These are phyloP conservation scores for Osedax frankpressi DNA, from an alignment of 2,888 invertebrate genomes.

Conservation along the genomic window DNA sequence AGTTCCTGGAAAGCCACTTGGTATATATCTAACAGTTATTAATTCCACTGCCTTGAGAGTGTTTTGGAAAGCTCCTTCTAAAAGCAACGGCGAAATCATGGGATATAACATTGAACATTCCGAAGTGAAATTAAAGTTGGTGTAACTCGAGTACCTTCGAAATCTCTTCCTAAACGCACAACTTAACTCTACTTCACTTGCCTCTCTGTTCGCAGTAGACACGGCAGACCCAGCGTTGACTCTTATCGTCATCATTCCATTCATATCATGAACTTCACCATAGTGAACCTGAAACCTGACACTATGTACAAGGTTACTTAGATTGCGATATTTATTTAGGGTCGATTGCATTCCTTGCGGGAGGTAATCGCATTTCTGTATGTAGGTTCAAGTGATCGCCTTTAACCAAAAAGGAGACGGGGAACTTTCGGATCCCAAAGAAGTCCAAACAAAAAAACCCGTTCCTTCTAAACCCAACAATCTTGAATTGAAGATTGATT, in stretches of 20 bases:
- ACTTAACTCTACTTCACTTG: too few species aligned
- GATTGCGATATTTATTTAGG: too few species aligned
- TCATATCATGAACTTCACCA: conserved; percentile 54
- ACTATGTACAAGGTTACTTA: conserved; percentile 62
- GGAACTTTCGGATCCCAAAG: conserved; percentile 67
- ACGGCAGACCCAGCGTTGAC: too few species aligned
- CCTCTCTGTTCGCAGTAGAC: too few species aligned
- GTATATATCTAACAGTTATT: conserved; percentile 71
- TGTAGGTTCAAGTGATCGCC: conserved; percentile 74
- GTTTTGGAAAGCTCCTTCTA: conserved; percentile 80
- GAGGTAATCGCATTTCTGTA: too few species aligned
- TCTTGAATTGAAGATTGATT: neutral
- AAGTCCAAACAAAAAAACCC: conserved; percentile 59
- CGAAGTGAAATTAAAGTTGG: conserved; percentile 26
- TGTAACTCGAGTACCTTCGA: conserved; percentile 32
- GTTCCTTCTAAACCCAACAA: conserved; percentile 19
- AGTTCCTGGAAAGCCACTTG: conserved; percentile 95
- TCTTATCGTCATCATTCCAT: too few species aligned
- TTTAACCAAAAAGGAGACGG: conserved; percentile 93
- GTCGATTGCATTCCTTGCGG: too few species aligned
- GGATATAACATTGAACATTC: conserved; percentile 77
- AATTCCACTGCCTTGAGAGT: conserved; percentile 93
- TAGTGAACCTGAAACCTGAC: conserved; percentile 82
- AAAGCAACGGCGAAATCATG: conserved; percentile 83
- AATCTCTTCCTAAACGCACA: conserved; percentile 72